Conservation (phyloP, 2,888 invertebrate species). For the Pemphredon lugubris region DNA sequence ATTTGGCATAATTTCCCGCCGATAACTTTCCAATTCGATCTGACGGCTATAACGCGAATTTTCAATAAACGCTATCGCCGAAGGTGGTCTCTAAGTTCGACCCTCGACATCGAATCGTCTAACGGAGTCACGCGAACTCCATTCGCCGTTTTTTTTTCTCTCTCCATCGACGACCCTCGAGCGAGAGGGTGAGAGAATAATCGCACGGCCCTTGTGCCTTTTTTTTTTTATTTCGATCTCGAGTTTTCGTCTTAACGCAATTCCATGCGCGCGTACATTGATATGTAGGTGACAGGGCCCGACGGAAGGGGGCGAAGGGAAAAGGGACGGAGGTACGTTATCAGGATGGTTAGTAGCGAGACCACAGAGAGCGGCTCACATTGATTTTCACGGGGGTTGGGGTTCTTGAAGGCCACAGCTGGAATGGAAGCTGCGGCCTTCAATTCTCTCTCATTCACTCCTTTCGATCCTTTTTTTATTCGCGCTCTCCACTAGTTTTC, state of each 20-base stretch:
- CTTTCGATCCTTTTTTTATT: conserved; percentile 43
- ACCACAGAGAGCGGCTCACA: conserved; percentile 69
- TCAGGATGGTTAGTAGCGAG: conserved; percentile 73
- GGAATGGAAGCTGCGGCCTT: conserved; percentile 68
- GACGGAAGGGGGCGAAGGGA: conserved; percentile 28
- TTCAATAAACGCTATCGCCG: too few relatives aligned
- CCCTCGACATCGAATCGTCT: too few relatives aligned
- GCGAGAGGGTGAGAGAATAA: too few relatives aligned
- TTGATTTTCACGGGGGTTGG: conserved; percentile 73
- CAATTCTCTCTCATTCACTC: conserved; percentile 65
- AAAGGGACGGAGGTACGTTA: conserved; percentile 60
- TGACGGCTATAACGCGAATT: too few relatives aligned
- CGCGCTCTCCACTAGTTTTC: conserved; percentile 13
- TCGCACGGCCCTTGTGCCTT: too few relatives aligned
- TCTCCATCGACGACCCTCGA: too few relatives aligned
- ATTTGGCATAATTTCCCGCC: too few relatives aligned
- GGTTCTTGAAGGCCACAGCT: conserved; percentile 69
- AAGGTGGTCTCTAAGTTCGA: too few relatives aligned
- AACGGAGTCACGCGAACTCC: too few relatives aligned
- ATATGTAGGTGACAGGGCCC: not conserved
- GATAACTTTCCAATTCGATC: too few relatives aligned
- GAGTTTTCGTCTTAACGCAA: not conserved
- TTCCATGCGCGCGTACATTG: conserved; percentile 18
- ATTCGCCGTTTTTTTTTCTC: too few relatives aligned
- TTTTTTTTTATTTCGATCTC: too few relatives aligned